phyloP scores from a whole-genome alignment of 2,113 vertebrate genomes.

The Caretta caretta region DNA sequence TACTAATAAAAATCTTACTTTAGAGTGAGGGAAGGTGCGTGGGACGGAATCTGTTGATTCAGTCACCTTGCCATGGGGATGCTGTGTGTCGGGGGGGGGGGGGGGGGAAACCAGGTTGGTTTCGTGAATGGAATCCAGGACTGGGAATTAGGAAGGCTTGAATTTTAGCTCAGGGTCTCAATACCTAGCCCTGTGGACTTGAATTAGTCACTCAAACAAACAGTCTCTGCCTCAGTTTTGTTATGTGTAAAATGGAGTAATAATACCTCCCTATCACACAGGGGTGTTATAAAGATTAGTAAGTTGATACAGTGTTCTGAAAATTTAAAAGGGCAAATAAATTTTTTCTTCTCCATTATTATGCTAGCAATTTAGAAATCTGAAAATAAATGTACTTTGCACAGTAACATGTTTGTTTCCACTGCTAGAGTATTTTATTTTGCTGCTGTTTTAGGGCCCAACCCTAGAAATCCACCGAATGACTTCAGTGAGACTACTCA shows the following conservation, averaged over 20 bases:
- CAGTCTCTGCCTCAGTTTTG: neutral
- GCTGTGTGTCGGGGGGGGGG: neutral
- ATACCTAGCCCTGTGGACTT: neutral
- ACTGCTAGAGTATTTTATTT: neutral
- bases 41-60: neutral
- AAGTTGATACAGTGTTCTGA: neutral
- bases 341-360: neutral
- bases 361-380: neutral
- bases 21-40: neutral
- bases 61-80: neutral
- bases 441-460: neutral
- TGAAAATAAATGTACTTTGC: neutral
- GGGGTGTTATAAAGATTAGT: neutral
- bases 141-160: neutral
- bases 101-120: neutral
- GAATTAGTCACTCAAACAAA: neutral
- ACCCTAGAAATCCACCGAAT: fast-evolving
- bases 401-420: neutral
- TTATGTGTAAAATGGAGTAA: neutral
- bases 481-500: neutral
- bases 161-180: neutral
- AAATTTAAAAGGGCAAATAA: neutral
- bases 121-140: neutral
- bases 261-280: too few relatives aligned
- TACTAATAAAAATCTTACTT: neutral